Percentiles rank a stretch among this genome's conserved stretches.
Evolutionary conservation across 2,113 vertebrate genomes (phyloP).

Genomic region (Syrrhaptes paradoxus): DNA sequence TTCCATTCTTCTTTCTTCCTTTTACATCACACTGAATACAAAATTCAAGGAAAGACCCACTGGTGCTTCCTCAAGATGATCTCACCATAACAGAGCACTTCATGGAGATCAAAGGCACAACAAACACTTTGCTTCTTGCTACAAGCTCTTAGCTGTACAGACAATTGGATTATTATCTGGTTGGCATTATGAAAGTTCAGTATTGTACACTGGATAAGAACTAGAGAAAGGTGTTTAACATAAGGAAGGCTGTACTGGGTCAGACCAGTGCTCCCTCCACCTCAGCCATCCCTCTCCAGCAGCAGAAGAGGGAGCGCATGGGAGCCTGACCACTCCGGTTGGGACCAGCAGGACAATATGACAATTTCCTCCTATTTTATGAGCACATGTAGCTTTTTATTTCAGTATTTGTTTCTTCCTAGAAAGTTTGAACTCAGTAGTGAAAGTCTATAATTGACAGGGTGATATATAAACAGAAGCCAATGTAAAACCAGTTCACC

Average conservation of each 20-base stretch:
- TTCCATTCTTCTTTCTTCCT: background rate
- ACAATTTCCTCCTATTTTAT: background rate
- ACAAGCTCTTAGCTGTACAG: background rate
- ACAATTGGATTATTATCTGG: background rate
- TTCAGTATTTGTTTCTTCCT: background rate
- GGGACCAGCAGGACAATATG: background rate
- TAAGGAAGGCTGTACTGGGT: background rate
- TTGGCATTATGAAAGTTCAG: background rate
- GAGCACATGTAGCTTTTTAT: background rate
- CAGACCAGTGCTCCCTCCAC: fast-evolving
- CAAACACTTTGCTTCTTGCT: background rate
- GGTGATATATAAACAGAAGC: background rate
- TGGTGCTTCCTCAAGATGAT: background rate
- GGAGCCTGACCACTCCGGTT: background rate
- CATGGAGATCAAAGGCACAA: slow-evolving; percentile 6
- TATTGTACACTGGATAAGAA: background rate
- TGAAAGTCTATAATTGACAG: background rate
- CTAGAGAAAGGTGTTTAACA: background rate
- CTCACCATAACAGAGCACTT: background rate
- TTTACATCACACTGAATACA: background rate
- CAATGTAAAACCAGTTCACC: background rate
- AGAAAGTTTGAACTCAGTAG: background rate
- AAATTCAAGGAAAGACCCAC: background rate
- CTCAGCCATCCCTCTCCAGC: background rate
- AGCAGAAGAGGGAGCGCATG: fast-evolving